Evolutionary conservation across 2,113 vertebrate species (phyloP).

Genomic region (Sturnus vulgaris): DNA sequence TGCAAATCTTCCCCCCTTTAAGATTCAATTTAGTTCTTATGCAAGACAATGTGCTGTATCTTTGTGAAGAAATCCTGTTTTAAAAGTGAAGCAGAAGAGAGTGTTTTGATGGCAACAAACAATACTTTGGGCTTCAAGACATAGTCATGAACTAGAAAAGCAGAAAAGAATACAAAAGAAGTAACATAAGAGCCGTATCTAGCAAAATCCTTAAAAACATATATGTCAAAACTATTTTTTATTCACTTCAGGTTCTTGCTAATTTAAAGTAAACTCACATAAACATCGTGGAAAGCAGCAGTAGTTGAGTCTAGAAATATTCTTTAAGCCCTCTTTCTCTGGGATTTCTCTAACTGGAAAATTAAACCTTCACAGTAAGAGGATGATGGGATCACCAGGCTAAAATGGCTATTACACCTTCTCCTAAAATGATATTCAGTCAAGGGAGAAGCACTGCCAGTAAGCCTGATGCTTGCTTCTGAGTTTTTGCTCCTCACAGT

Average conservation of each 20-base stretch:
- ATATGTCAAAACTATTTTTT: background rate
- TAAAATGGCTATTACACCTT: background rate
- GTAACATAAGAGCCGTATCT: background rate
- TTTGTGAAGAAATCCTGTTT: background rate
- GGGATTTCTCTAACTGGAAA: background rate
- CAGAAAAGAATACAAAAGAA: background rate
- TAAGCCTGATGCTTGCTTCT: background rate
- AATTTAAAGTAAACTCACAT: constrained; percentile 19
- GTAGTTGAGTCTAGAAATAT: background rate
- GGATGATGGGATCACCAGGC: background rate
- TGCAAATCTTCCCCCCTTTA: background rate
- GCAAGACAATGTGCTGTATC: background rate
- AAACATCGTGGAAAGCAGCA: background rate
- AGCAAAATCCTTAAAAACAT: background rate
- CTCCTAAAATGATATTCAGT: background rate
- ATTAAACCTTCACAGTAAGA: background rate
- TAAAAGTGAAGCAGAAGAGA: background rate
- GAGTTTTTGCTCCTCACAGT: background rate
- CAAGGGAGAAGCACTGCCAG: background rate
- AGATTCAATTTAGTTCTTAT: background rate
- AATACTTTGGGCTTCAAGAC: background rate
- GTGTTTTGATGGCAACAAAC: background rate
- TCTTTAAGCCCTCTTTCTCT: background rate
- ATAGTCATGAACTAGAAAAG: background rate
- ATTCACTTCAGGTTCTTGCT: background rate